Evolutionary conservation across 2,113 vertebrate genomes (phyloP), one percentile per base, ranked within the genome.

Genomic region (Tyrannus savana): DNA sequence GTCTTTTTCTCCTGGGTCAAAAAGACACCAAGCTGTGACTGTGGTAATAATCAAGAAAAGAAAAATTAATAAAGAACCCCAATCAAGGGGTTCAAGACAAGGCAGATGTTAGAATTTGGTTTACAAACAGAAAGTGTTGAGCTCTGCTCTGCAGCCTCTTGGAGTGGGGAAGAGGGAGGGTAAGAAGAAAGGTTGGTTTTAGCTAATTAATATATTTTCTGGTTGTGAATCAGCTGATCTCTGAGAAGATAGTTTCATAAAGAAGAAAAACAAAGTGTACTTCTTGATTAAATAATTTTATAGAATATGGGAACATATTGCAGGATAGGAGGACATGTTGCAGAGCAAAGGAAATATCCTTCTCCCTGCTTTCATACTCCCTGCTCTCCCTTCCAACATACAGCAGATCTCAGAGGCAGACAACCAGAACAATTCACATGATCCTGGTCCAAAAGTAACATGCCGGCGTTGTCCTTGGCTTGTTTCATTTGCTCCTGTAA

Each of bases 151-250:
- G 2, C 28, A 68, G 52, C 23, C n/a, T 88, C 53, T 66, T 30
- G 23, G 47, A 42, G 30, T 55, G 18, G 10, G 27, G 28, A 79
- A 84, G 41, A 77, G 12, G n/a, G n/a, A 67, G 16, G 9, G 30
- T 58, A 66, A 92, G 47, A 63, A 63, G 59, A 66, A 81, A 74
- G 39, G 14, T 33, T 90, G 35, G 25, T 80, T 94, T 95, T 66
- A 87, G 73, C 33, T 81, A 93, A 79, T 87, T 87, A 84, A 92
- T 74, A 17, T 87, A 86, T 94, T 95, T 35, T 94, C 25, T 89
- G 15, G 15, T 47, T 93, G 47, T 28, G 22, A 87, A 28, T 91
- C 92, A 94, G 27, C 37, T 84, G 49, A 81, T 91, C 23, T 81
- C 60, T 31, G 35, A 82, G 44, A 82, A 84, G 27, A 62, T 14